Evolutionary conservation across 2,113 vertebrate species (phyloP), one percentile per base, ranked within the genome.

Genomic region (Marmota monax): DNA sequence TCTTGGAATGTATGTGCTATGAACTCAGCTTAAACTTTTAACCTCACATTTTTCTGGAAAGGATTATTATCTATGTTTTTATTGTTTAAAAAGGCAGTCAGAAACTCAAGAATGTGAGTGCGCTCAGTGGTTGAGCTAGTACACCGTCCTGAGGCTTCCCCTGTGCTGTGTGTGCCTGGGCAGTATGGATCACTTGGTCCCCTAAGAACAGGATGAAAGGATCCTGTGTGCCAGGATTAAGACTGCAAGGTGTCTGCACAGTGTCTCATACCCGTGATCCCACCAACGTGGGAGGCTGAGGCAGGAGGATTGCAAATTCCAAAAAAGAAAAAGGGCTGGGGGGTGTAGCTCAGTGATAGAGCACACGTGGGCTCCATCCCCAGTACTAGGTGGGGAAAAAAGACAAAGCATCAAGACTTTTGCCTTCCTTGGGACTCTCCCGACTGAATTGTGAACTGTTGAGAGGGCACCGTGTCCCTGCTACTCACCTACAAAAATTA

Each of bases 11-110:
- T 34, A 13, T 94, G 93, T 94, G 83, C 95, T 94, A 56, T 95
- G 97, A 98, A 98, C 96, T 98, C 93, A 96, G 97, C 96, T 97
- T 98, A 98, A 98, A 98, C 98, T 98, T 98, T 98, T 98, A 97
- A 98, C 98, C 98, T 97, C 96, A 90, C 93, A 93, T 98, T 97
- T 97, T 97, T 98, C 96, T 97, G 95, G 96, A 80, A 96, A 97
- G 95, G 98, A 97, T 97, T 97, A 97, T 97, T 96, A 95, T 95
- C 97, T 96, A 22, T 95, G 87, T 95, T 98, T 97, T 97, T 97
- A 95, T 94, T 94, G 89, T 97, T 96, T 93, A 74, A 94, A 95
- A 88, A 72, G 79, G 90, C 86, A 92, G 83, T 56, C 83, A 96
- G 89, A 78, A 92, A 96, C 94, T 78, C 61, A 90, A 85, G 79